These are phyloP conservation scores for Drosophila sturtevanti DNA, from an alignment of 1,140 invertebrate genomes.

Conservation along the genomic window DNA sequence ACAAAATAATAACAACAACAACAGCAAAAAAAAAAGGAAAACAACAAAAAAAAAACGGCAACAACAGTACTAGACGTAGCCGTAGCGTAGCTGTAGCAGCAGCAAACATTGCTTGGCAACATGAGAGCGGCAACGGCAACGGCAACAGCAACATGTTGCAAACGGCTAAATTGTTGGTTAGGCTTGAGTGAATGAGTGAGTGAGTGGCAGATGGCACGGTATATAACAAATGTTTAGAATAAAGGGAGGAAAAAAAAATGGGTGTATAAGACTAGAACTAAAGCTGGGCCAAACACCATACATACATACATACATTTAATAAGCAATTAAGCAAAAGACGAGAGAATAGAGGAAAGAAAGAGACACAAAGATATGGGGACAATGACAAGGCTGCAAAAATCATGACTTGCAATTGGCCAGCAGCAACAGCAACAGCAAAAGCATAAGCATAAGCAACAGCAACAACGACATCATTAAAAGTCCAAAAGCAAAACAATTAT, in stretches of 20 bases:
- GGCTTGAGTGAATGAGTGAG: constrained; percentile 4
- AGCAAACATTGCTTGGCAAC: too few species aligned
- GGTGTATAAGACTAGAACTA: neutral
- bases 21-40: constrained; percentile 9
- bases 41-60: too few species aligned
- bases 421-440: constrained; percentile 43
- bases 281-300: constrained; percentile 3
- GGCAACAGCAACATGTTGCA: constrained; percentile 55
- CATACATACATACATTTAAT: too few species aligned
- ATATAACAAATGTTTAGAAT: neutral
- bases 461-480: constrained; percentile 77
- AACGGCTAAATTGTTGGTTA: constrained; percentile 20
- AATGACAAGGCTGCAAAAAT: constrained; percentile 61
- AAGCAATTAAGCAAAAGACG: neutral
- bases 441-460: constrained; percentile 52
- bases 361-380: neutral
- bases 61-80: neutral
- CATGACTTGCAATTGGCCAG: constrained; percentile 45
- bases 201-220: constrained; percentile 6
- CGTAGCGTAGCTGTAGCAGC: too few species aligned
- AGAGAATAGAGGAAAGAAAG: neutral
- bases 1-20: constrained; percentile 69
- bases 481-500: constrained; percentile 80
- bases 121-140: neutral
- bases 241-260: neutral